phyloP scores from a whole-genome alignment of 1,140 invertebrate genomes.

The Cyphomyrmex costatus region DNA sequence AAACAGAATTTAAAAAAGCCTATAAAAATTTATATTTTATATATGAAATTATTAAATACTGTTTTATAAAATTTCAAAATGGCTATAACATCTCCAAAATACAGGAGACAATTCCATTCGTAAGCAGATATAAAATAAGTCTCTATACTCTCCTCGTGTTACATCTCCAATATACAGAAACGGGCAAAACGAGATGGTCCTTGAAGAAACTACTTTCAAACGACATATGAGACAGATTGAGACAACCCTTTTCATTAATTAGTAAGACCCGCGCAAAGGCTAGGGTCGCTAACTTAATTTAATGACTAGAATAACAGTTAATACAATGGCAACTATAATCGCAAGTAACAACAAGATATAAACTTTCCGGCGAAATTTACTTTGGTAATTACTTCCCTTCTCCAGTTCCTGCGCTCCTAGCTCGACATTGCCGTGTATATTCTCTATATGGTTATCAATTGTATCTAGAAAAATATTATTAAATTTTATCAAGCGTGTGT shows the following conservation, averaged over 20 bases:
- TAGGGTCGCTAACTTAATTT: conserved; percentile 85
- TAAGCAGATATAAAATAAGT: conserved; percentile 74
- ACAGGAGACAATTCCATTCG: conserved; percentile 51
- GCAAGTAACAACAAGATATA: conserved; percentile 89
- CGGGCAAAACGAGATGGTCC: conserved; percentile 56
- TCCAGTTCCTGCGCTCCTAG: conserved; percentile 91
- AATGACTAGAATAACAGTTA: conserved; percentile 85
- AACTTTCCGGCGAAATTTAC: conserved; percentile 91
- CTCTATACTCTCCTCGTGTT: conserved; percentile 72
- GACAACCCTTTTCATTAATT: conserved; percentile 81
- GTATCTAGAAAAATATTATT: conserved; percentile 89
- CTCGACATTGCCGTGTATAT: conserved; percentile 92
- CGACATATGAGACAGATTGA: conserved; percentile 77
- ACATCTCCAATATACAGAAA: conserved; percentile 63
- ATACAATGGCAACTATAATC: conserved; percentile 90
- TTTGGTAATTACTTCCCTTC: conserved; percentile 93
- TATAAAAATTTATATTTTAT: conserved; percentile 47
- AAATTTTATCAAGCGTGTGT: neutral
- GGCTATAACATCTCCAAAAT: conserved; percentile 17
- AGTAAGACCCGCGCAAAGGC: conserved; percentile 68
- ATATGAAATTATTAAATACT: conserved; percentile 57
- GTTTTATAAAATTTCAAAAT: conserved; percentile 60
- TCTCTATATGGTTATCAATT: conserved; percentile 95
- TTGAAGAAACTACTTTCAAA: conserved; percentile 55
- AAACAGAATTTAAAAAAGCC: conserved; percentile 19